phyloP scores from a whole-genome alignment of 1,140 invertebrate species.

The Cydia fagiglandana region DNA sequence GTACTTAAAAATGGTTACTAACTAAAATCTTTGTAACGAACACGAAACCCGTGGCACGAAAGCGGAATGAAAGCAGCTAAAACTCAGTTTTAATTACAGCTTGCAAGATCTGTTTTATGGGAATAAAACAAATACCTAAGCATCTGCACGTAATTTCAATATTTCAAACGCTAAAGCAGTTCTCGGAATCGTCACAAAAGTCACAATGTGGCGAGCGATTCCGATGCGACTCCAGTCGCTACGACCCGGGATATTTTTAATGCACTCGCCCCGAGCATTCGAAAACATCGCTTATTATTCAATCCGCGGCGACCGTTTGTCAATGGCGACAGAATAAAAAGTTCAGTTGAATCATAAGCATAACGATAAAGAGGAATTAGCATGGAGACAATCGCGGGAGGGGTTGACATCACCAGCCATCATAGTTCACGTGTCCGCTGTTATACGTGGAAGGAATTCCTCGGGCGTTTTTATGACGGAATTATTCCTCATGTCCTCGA shows the following conservation, averaged over 20 bases:
- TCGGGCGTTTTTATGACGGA: constrained; percentile 28
- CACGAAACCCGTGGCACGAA: not conserved
- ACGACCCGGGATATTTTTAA: constrained; percentile 46
- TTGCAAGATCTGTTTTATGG: not conserved
- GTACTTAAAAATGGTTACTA: constrained; percentile 32
- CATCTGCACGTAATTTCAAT: constrained; percentile 32
- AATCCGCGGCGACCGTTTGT: constrained; percentile 57
- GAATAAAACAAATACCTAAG: not conserved
- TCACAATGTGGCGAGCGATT: constrained; percentile 23
- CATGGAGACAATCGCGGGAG: constrained; percentile 62
- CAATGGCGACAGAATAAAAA: constrained; percentile 61
- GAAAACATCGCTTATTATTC: constrained; percentile 59
- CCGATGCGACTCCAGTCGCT: constrained; percentile 9
- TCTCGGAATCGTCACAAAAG: constrained; percentile 8
- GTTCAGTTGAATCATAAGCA: constrained; percentile 45
- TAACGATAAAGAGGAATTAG: constrained; percentile 56
- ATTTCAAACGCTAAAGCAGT: constrained; percentile 17
- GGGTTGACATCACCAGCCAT: constrained; percentile 57
- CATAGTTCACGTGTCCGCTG: constrained; percentile 60
- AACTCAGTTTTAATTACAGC: not conserved
- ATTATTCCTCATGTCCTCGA: constrained; percentile 38
- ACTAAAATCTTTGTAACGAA: not conserved
- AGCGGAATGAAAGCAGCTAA: not conserved
- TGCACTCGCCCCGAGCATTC: constrained; percentile 45
- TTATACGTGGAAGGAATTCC: constrained; percentile 57